These are phyloP conservation scores for Amphiduros pacificus DNA, from an alignment of 2,888 invertebrate genomes.

Conservation along the genomic window DNA sequence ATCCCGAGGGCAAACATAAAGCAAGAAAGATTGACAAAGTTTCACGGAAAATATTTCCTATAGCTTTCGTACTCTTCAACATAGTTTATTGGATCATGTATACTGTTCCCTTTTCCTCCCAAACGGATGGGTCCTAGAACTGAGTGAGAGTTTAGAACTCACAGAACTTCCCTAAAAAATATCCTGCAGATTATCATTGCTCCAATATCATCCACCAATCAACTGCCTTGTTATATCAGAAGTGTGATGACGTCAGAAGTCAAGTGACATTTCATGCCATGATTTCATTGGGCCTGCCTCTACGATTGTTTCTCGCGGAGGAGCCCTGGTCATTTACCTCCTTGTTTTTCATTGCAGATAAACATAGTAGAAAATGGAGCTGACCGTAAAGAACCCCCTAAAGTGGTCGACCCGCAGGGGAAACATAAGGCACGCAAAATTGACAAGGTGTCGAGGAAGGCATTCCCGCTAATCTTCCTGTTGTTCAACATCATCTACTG, in stretches of 20 bases:
- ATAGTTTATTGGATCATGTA: slow-evolving; percentile 31
- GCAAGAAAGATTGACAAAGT: slow-evolving; percentile 31
- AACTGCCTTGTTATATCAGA: too few species aligned
- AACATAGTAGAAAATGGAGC: slow-evolving; percentile 21
- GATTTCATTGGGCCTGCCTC: too few species aligned
- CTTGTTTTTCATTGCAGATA: slow-evolving; percentile 17
- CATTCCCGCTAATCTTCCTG: slow-evolving; percentile 32
- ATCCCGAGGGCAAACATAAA: slow-evolving; percentile 29
- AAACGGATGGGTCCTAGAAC: slow-evolving; percentile 12
- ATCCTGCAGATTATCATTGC: too few species aligned
- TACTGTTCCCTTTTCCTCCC: slow-evolving; percentile 11
- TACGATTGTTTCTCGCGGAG: too few species aligned
- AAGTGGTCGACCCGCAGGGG: slow-evolving; percentile 23
- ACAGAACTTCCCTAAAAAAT: too few species aligned
- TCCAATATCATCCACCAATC: too few species aligned
- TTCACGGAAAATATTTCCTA: slow-evolving; percentile 32
- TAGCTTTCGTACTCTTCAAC: slow-evolving; percentile 31
- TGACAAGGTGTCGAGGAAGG: slow-evolving; percentile 33
- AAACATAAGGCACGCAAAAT: slow-evolving; percentile 28
- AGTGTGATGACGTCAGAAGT: too few species aligned
- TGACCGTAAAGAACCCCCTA: slow-evolving; percentile 19
- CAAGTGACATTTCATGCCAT: too few species aligned
- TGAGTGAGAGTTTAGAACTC: neutral
- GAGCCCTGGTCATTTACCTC: too few species aligned
- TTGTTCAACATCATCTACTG: slow-evolving; percentile 34